A percentile compares a stretch with the other conserved stretches of the same genome.
Evolutionary conservation across 2,888 invertebrate genomes (phyloP).

Genomic region (Tachina grossa): DNA sequence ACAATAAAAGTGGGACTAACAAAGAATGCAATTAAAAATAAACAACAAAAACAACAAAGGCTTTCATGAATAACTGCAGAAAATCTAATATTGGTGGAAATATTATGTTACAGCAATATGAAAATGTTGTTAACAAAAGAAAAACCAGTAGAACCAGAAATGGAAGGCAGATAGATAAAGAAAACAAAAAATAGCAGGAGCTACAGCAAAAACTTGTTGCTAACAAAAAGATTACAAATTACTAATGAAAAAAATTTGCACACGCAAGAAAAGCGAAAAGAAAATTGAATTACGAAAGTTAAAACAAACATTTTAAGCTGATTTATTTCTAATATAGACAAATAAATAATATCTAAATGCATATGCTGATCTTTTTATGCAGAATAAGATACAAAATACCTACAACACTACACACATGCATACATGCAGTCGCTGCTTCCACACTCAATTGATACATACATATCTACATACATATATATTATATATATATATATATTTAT

Average conservation of each 20-base stretch:
- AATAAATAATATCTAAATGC: slow-evolving; percentile 25
- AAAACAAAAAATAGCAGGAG: slow-evolving; percentile 37
- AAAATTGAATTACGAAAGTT: slow-evolving; percentile 33
- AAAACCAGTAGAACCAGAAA: slow-evolving; percentile 71
- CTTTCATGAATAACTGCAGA: slow-evolving; percentile 25
- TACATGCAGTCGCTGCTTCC: neutral
- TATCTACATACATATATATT: neutral
- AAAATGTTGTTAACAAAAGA: slow-evolving; percentile 67
- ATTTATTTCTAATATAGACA: slow-evolving; percentile 36
- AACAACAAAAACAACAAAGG: slow-evolving; percentile 11
- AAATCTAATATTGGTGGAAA: slow-evolving; percentile 43
- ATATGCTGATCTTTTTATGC: slow-evolving; percentile 38
- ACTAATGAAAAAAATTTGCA: slow-evolving; percentile 36
- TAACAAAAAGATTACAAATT: slow-evolving; percentile 51
- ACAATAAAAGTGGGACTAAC: slow-evolving; percentile 16
- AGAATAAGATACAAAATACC: slow-evolving; percentile 43
- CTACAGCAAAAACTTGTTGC: slow-evolving; percentile 69
- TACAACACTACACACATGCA: slow-evolving; percentile 18
- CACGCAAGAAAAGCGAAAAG: slow-evolving; percentile 54
- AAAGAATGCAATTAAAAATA: slow-evolving; percentile 42
- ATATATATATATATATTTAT: neutral
- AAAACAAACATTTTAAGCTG: slow-evolving; percentile 44
- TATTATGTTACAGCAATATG: slow-evolving; percentile 61
- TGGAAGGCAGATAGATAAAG: slow-evolving; percentile 53
- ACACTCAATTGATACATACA: slow-evolving; percentile 8